Base-by-base conservation (phyloP, 2,888 invertebrate genomes). In the Fragum sueziense region DNA sequence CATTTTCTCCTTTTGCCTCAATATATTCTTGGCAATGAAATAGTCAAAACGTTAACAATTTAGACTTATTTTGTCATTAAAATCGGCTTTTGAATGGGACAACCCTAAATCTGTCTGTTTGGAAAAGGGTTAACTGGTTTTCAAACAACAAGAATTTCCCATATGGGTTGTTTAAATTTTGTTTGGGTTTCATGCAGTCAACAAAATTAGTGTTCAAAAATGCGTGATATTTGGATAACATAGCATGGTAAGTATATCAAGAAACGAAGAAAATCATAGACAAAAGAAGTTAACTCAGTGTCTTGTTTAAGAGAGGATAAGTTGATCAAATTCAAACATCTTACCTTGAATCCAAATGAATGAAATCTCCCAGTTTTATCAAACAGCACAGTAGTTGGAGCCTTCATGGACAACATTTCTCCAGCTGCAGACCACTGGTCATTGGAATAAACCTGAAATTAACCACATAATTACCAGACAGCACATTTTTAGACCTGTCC, bases 341-440 rank as follows among this genome's bases (percentile, higher is more conserved):
- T 27, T 75, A 47, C 47, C 47, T 47, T 47, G 47, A 47, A 80
- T 22, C 80, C 80, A 70, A 80, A 80, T 27, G 80, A 73, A 51
- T 76, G 27, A 25, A 80, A 80, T 25, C 51, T 62, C 25, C 65
- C 70, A 11, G 41, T 47, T 22, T 61, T 37, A 33, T 80, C 80
- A 74, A 80, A 80, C 47, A 80, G 52, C 3, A 80, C 67, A 11
- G 69, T 61, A 1, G 80, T 80, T 47, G 80, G 80, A 22, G 80
- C 73, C 52, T 80, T 80, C 14, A 34, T 4, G 2, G 73, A 61
- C 3, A 73, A 22, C 34, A 78, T 17, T 4, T 69, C 70, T 20
- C 37, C 27, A 20, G 68, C 78, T 41, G 62, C 78, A n/a, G 62
- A 41, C 78, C 78, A 78, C 22, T 61, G 37, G 29, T 25, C 17